Base-by-base conservation (phyloP, 2,113 vertebrate species). In the Dasyurus viverrinus region DNA sequence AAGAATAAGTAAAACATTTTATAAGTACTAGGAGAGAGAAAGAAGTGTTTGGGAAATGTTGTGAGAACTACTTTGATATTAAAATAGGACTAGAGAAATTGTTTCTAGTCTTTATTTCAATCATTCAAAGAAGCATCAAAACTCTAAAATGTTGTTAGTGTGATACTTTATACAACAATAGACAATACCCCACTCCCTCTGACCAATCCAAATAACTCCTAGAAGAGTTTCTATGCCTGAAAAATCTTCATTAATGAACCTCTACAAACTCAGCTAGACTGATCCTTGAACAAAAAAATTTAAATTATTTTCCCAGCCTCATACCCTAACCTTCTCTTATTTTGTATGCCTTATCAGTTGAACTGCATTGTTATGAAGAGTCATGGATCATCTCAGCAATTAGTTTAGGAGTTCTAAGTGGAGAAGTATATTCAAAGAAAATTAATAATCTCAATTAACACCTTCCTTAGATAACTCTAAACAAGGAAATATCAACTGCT, bases 341-440 rank as follows among this genome's bases (percentile, higher is more conserved):
- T 76, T 19, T 76, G 60, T n/a, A 76, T 2, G 36, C 14, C 36
- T n/a, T 76, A 14, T 76, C 36, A n/a, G 60, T 76, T 36, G 30
- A 19, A 0, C 60, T 76, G 5, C 12, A 76, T 60, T 14, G 30
- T 11, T 60, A 8, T 76, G 36, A 76, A 76, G 60, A 76, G n/a
- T 12, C 25, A 16, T 14, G 60, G 60, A n/a, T n/a, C 60, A 76
- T 1, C 12, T 76, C 14, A 19, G 36, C 16, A 76, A 76, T 7
- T 76, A 12, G 14, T 4, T 14, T 4, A 76, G 36, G 60, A 68
- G 11, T n/a, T 76, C 60, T n/a, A 57, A 22, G 36, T 54, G 7
- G 50, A 52, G 25, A 12, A 92, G 89, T 89, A 68, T 12, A 89
- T 53, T 84, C 16, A 54, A 47, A 91, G 76, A 92, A 93, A 94